These are phyloP conservation scores for Macropis europaea DNA, from an alignment of 2,888 invertebrate species.

Conservation along the genomic window DNA sequence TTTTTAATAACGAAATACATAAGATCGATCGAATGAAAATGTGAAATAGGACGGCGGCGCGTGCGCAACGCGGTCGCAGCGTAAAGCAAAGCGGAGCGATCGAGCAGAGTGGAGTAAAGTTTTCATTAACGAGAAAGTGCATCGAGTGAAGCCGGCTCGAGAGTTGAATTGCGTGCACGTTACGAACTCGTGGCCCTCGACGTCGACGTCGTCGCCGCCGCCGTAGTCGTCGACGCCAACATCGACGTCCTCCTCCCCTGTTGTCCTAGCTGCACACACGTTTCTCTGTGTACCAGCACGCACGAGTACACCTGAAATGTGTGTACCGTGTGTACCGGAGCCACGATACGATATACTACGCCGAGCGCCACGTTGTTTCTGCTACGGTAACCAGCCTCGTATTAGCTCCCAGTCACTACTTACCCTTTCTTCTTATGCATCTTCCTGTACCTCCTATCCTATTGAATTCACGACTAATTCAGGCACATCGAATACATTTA, in stretches of 20 bases:
- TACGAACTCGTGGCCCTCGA: slow-evolving; percentile 28
- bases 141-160: slow-evolving; percentile 43
- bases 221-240: neutral
- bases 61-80: neutral
- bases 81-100: slow-evolving; percentile 6
- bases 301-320: slow-evolving; percentile 36
- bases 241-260: too few relatives aligned
- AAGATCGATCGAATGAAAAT: slow-evolving; percentile 68
- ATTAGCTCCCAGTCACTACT: slow-evolving; percentile 4
- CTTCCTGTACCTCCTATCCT: neutral
- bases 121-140: slow-evolving; percentile 72
- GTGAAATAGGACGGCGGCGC: slow-evolving; percentile 29
- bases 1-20: too few relatives aligned
- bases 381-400: slow-evolving; percentile 43
- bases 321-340: slow-evolving; percentile 30
- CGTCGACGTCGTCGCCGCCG: neutral
- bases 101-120: slow-evolving; percentile 47
- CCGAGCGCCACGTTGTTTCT: slow-evolving; percentile 45
- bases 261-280: neutral
- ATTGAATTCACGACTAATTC: too few relatives aligned
- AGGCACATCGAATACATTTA: too few relatives aligned
- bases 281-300: neutral
- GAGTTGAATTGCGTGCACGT: slow-evolving; percentile 48
- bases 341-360: slow-evolving; percentile 18
- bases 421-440: neutral